Base-by-base conservation (phyloP, 2,797 vertebrate genomes). In the Liparis tanakae region DNA sequence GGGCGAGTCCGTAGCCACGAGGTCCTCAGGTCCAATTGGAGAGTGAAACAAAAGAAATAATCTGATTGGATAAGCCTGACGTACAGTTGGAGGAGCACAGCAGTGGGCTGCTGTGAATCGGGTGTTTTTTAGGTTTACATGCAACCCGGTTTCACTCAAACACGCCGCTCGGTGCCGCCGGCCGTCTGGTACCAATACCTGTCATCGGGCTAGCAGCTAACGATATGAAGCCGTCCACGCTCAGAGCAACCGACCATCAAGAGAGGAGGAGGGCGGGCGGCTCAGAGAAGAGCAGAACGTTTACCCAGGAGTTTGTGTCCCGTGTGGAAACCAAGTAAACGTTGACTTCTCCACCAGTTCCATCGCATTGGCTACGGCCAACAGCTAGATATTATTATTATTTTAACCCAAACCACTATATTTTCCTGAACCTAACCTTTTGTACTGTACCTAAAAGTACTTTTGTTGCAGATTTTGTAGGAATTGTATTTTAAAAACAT, bases 1-100 rank as follows among this genome's bases (percentile, higher is more conserved):
- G 43, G 54, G 57, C 22, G 39, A 30, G 34, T 55, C 51, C 72
- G 37, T 44, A 68, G 63, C 79, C 70, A 68, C 48, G 36, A 80
- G 60, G 60, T 55, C 70, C 53, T 54, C 30, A 3, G 56, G 55
- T 67, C 62, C 39, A n/a, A 50, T 51, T 54, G 30, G 43, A 53
- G 46, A 56, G 37, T 36, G 46, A 76, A 68, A 61, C 34, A 61
- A 60, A 39, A 6, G 51, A 25, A n/a, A 60, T 10, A 37, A 37
- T 18, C 39, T 25, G 48, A 43, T 51, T 14, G 37, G 46, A 50
- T 20, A 7, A 41, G 12, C 7, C 43, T 10, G 41, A 39, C 43
- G 22, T 20, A 7, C 44, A 51, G 44, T 25, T 15, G 20, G 59
- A 18, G 46, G 44, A 44, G 44, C 41, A 22, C 7, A 44, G 18